phyloP scores from a whole-genome alignment of 2,797 vertebrate genomes.

The Bradypus variegatus region DNA sequence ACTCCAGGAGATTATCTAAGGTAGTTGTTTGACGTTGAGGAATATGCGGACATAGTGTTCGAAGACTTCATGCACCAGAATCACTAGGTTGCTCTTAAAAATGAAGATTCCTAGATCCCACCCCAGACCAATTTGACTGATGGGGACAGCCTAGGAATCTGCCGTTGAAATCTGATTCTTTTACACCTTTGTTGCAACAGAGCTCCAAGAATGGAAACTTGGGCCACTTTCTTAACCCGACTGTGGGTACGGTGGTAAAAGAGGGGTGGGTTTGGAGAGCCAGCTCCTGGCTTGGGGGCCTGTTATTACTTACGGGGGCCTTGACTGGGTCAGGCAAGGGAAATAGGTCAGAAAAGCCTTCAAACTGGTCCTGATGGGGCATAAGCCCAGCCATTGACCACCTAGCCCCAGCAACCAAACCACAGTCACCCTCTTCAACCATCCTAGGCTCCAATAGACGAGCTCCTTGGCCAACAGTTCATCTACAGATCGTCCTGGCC shows the following conservation, averaged over 20 bases:
- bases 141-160: background rate
- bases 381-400: background rate
- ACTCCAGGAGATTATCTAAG: background rate
- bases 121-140: background rate
- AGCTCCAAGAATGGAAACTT: background rate
- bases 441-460: background rate
- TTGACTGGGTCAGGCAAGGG: background rate
- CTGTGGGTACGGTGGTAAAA: background rate
- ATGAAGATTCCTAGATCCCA: background rate
- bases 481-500: background rate
- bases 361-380: background rate
- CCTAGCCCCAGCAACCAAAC: background rate
- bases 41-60: background rate
- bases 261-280: too few relatives aligned
- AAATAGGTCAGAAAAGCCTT: background rate
- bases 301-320: background rate
- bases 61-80: background rate
- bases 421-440: background rate
- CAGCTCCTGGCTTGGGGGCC: background rate
- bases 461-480: background rate
- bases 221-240: background rate
- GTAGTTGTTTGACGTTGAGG: background rate
- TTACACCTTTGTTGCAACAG: background rate
- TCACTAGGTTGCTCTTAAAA: background rate
- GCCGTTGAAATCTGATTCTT: conserved; percentile 20